Base-by-base conservation (phyloP, 2,113 vertebrate genomes). In the Gymnobelideus leadbeateri region DNA sequence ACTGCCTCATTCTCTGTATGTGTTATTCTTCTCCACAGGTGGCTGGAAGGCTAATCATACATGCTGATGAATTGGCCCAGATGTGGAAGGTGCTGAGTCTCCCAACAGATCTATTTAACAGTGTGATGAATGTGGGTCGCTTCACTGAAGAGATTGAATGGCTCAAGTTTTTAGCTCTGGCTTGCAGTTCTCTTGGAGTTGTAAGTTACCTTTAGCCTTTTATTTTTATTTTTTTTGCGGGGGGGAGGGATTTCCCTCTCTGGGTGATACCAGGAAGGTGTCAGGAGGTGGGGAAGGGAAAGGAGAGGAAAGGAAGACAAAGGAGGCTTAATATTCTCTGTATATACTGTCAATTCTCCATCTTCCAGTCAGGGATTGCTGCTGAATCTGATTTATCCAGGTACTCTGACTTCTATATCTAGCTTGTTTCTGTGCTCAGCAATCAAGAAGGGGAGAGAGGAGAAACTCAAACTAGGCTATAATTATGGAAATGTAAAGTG, bases 101-200 rank as follows among this genome's bases (percentile, higher is more conserved):
- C 95, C 96, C 98, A 24, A 91, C 96, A 47, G 96, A 98, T 50
- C 97, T 98, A 89, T 97, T 97, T 96, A 97, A 61, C 0, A 98
- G 96, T 91, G 93, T 98, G 96, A 98, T 98, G 93, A 97, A 97
- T 6, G 98, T 96, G 95, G 98, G 97, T 77, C 37, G 0, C 92
- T 98, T 99, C 93, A 95, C 95, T 0, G 97, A 98, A 97, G 97
- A 98, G 97, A 98, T 94, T 25, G 97, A 98, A 92, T 97, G 97
- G 97, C 96, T 98, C 4, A 98, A 98, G 94, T 97, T 98, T 97
- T 98, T 98, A 97, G 97, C 94, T 43, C 95, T 98, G 51, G 91
- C 96, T 12, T 97, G 96, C 94, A 98, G 98, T 94, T 97, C 97
- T 91, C 96, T 98, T 49, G 95, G 98, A 97, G 97, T 96, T 95